These are phyloP conservation scores for Temnothorax rugatulus DNA, from an alignment of 2,888 invertebrate genomes.

Conservation along the genomic window DNA sequence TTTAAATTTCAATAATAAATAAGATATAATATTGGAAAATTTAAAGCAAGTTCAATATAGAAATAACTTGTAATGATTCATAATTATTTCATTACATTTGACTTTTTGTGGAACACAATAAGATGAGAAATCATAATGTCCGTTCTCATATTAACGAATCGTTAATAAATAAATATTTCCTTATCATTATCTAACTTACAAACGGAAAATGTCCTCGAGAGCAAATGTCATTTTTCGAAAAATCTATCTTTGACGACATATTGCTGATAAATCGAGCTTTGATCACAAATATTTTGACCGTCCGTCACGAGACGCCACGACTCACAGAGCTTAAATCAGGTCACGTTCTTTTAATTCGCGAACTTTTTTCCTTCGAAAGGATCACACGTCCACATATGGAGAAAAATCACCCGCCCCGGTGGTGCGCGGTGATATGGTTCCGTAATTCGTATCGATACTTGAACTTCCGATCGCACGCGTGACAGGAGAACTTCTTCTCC, in stretches of 20 bases:
- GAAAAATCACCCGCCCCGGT: slow-evolving; percentile 48
- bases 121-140: neutral
- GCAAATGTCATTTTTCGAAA: neutral
- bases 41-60: neutral
- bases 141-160: neutral
- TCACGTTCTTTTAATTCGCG: neutral
- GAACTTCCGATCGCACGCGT: slow-evolving; percentile 84
- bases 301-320: neutral
- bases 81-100: neutral
- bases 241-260: neutral
- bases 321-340: neutral
- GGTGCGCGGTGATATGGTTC: slow-evolving; percentile 82
- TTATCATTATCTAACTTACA: neutral
- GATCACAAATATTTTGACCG: slow-evolving; percentile 23
- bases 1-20: neutral
- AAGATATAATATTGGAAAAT: neutral
- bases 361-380: neutral
- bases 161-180: slow-evolving; percentile 16
- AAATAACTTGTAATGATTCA: neutral
- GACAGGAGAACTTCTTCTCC: slow-evolving; percentile 84
- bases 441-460: slow-evolving; percentile 86
- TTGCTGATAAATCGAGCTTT: neutral
- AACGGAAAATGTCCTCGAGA: neutral
- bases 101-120: neutral
- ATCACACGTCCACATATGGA: neutral